Base-by-base conservation (phyloP, 2,888 invertebrate species). In the Alviniconcha strummeri region DNA sequence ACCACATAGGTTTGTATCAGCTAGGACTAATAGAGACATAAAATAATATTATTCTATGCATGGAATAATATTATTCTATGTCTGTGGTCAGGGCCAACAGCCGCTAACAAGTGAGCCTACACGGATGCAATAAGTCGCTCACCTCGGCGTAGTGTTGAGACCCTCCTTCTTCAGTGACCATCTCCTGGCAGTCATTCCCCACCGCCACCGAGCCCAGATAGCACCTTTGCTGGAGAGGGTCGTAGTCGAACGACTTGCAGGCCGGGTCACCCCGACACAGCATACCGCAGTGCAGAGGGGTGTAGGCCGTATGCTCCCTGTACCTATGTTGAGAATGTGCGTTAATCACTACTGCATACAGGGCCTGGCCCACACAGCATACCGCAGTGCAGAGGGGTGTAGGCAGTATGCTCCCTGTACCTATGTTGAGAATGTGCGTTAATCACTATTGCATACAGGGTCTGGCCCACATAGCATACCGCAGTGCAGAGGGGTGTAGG, bases 201-300 rank as follows among this genome's bases (percentile, higher is more conserved):
- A 77, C 77, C 9, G 9, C 11, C 57, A 57, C 57, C 9, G 77
- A 77, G 8, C 77, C 57, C 77, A 77, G 57, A 19, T 57, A 57
- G 17, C 77, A 77, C 17, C 19, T 17, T 0, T 19, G 3, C 19
- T 17, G 19, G 57, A 3, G 11, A n/a, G 56, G 11, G 19, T 77
- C 19, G 36, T 77, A 77, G 19, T 77, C 77, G 19, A 77, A 77
- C 19, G 77, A 77, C 77, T 57, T 57, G 77, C 77, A 77, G 77
- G 8, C 57, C n/a, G 9, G 17, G 57, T 77, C 77, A 9, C 57
- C n/a, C 11, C 57, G 57, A 77, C 77, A 77, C 77, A 57, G 77
- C 57, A 77, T 17, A 8, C 57, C 57, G 11, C 77, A 77, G 19
- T 77, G 57, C 77, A 77, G 57, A 2, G 77, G 6, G 4, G 77